Evolutionary conservation across 2,797 vertebrate species (phyloP), one percentile per base, ranked within the genome.

Genomic region (Bovichtus variegatus): DNA sequence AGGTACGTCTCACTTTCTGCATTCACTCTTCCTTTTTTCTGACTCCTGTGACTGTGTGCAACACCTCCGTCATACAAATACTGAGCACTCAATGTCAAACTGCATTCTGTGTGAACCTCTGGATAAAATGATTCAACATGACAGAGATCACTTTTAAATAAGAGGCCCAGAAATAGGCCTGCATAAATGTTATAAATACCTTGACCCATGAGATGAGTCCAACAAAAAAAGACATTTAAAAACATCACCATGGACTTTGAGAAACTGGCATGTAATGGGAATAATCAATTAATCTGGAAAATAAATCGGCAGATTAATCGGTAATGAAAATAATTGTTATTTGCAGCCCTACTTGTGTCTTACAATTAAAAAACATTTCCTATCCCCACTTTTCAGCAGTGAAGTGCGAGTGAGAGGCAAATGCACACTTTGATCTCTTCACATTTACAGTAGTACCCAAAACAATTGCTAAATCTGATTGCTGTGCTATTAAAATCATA

Each of bases 131-230:
- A 63, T 76, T 74, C 82, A 66, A 65, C 74, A 78, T 47, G 74
- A 81, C 70, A 23, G 65, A 13, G 51, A 82, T 82, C 25, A 53
- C 77, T 81, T 77, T 78, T 84, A 62, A 90, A 86, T 89, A 86
- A 91, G 72, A 55, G 55, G 55, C 10, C 0, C 49, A 71, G 82
- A 89, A 90, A 88, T 84, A 77, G 88, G 89, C 76, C 80, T 36
- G 70, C 68, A 86, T 74, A 51, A 78, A 75, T 63, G 81, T 82
- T 90, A 90, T 87, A 89, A 91, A 92, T 91, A 91, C 86, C 80
- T 86, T 78, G 40, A 83, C 85, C 73, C 86, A 54, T 1, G 83
- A 90, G 85, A 91, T n/a, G n/a, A n/a, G n/a, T n/a, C n/a, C n/a
- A n/a, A n/a, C n/a, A n/a, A n/a, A n/a, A n/a, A n/a, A n/a, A n/a